Base-by-base conservation (phyloP, 2,888 invertebrate species). In the Torymus auratus region DNA sequence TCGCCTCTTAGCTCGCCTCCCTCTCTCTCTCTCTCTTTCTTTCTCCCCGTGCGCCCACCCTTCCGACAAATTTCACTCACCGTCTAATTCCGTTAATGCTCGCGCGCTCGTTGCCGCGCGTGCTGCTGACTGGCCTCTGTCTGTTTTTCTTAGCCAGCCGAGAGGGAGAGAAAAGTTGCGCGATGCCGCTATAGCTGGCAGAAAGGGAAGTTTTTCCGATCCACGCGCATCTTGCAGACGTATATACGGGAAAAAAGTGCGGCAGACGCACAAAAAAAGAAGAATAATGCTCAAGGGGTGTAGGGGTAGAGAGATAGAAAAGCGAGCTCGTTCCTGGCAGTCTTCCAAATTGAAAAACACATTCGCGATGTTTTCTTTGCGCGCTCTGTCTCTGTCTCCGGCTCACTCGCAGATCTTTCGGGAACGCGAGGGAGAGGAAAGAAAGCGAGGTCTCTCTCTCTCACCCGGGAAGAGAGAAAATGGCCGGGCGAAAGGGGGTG, bases 341-440 rank as follows among this genome's bases (percentile, higher is more conserved):
- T 82, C 85, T 84, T 88, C 89, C 90, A 90, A 90, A 90, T 90
- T 91, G 91, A 89, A 91, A 90, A 89, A 89, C 88, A 89, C 88
- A 90, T 90, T 89, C 84, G 85, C 77, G 84, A 87, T 89, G 88
- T 89, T 89, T 89, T 88, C 89, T 88, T 89, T 87, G 87, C 41
- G 41, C 41, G 41, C 20, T 20, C 20, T 20, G 20, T 20, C 20
- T 20, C 20, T 20, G 20, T 41, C 41, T 41, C 41, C 7, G 41
- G 1, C 84, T 83, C 84, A 83, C 50, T 50, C 55, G n/a, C 52
- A 72, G 73, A 74, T 74, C 55, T 69, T 50, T 56, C 15, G 17
- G 28, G 70, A 17, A 41, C 7, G 7, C 41, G 41, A 41, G 41
- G 20, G 20, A 15, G n/a, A 15, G 55, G 28, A 60, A 41, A 53